A percentile compares a stretch with the other conserved stretches of the same genome.
Evolutionary conservation across 2,797 vertebrate genomes (phyloP).

Genomic region (Pogoniulus pusillus): DNA sequence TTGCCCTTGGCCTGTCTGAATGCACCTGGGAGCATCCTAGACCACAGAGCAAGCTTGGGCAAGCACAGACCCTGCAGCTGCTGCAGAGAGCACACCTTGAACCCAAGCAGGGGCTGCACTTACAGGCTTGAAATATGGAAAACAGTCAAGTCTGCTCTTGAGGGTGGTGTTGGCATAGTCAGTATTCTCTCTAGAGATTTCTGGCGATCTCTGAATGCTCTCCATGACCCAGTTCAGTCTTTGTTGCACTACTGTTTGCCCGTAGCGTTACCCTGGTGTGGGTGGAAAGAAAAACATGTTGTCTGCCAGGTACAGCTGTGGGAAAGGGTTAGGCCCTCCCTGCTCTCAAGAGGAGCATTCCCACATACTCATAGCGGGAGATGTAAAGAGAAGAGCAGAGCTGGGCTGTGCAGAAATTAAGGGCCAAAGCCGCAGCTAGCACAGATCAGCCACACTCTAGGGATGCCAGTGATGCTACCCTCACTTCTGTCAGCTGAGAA

Average conservation of each 20-base stretch:
- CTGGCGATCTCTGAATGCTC: constrained; percentile 30
- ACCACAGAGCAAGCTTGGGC: constrained; percentile 10
- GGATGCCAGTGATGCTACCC: not conserved
- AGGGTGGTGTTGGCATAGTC: constrained; percentile 11
- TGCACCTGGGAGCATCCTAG: constrained; percentile 43
- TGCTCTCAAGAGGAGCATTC: not conserved
- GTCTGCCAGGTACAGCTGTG: constrained; percentile 33
- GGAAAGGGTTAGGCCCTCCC: constrained; percentile 17
- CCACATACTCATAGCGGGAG: not conserved
- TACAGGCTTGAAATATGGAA: not conserved
- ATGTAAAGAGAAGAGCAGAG: not conserved
- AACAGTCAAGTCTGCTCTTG: constrained; percentile 34
- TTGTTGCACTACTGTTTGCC: constrained; percentile 31
- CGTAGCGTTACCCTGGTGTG: constrained; percentile 10
- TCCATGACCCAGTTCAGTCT: constrained; percentile 14
- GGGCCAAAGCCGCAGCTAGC: not conserved
- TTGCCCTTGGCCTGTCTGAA: not conserved
- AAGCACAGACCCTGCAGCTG: constrained; percentile 30
- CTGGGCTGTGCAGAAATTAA: not conserved
- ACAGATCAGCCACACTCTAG: not conserved
- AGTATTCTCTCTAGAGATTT: constrained; percentile 37
- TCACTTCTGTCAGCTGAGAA: not conserved
- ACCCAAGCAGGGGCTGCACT: not conserved
- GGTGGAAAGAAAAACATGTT: constrained; percentile 42
- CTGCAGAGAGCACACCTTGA: not conserved